Conservation (phyloP, 2,113 vertebrate species). For the Macquaria australasica region DNA sequence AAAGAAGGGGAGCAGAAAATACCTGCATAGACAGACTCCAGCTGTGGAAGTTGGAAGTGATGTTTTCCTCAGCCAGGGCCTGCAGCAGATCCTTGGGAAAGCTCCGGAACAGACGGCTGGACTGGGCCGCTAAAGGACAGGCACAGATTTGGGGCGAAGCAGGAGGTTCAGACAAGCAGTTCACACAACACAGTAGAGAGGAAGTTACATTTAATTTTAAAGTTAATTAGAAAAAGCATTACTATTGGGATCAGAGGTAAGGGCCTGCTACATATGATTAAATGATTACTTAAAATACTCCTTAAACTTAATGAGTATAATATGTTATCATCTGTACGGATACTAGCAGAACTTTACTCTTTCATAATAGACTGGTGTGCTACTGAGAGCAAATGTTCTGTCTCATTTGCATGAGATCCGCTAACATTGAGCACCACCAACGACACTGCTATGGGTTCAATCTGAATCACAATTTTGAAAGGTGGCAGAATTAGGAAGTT, state of each 20-base stretch:
- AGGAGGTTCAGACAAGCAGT: background rate
- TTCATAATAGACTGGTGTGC: background rate
- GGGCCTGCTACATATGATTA: background rate
- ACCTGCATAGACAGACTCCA: slow-evolving; percentile 95
- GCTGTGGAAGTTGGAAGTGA: slow-evolving; percentile 92
- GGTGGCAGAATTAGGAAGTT: no score
- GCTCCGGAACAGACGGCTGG: slow-evolving; percentile 88
- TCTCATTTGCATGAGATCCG: background rate
- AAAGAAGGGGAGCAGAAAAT: slow-evolving; percentile 18
- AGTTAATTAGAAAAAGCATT: no score
- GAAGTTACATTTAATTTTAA: background rate
- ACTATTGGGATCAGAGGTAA: no score
- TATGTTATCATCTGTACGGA: no score
- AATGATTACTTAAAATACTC: background rate
- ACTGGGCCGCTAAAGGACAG: slow-evolving; percentile 78
- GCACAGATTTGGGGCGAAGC: background rate
- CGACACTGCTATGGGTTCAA: background rate
- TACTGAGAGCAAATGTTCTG: background rate
- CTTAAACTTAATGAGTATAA: background rate
- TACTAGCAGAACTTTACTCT: background rate
- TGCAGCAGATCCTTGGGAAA: slow-evolving; percentile 89
- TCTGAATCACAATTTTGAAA: no score
- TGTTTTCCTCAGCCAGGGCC: slow-evolving; percentile 85
- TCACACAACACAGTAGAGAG: background rate
- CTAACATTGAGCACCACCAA: background rate